Evolutionary conservation across 2,888 invertebrate species (phyloP).

Genomic region (Trisateles emortualis): DNA sequence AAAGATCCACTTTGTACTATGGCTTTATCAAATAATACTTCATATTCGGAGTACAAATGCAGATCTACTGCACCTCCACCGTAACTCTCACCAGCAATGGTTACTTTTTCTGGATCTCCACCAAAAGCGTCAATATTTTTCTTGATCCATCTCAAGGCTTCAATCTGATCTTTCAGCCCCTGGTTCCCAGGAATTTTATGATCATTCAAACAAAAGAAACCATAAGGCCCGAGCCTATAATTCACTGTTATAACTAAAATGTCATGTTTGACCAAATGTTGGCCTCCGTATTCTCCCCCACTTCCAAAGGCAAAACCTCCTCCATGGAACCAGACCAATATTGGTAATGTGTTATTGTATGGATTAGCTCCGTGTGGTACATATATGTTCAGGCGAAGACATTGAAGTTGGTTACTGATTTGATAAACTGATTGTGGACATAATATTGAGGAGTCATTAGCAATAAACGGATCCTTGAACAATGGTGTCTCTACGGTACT

Average conservation of each 20-base stretch:
- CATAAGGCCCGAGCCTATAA: constrained; percentile 71
- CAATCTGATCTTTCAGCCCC: constrained; percentile 69
- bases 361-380: constrained; percentile 47
- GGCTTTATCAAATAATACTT: constrained; percentile 60
- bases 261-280: constrained; percentile 57
- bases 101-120: constrained; percentile 62
- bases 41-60: constrained; percentile 59
- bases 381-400: constrained; percentile 58
- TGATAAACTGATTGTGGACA: constrained; percentile 57
- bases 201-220: constrained; percentile 69
- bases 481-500: constrained; percentile 28
- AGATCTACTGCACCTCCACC: constrained; percentile 66
- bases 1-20: constrained; percentile 67
- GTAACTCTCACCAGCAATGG: constrained; percentile 71
- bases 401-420: constrained; percentile 53
- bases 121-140: constrained; percentile 67
- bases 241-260: constrained; percentile 63
- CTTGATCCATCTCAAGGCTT: constrained; percentile 67
- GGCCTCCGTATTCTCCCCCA: constrained; percentile 61
- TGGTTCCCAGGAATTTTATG: constrained; percentile 62
- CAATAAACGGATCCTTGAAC: constrained; percentile 56
- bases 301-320: constrained; percentile 68
- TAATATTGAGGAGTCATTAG: constrained; percentile 54
- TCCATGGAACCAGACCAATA: constrained; percentile 75
- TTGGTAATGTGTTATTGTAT: constrained; percentile 53